Base-by-base conservation (phyloP, 2,888 invertebrate species). In the Eupithecia insigniata region DNA sequence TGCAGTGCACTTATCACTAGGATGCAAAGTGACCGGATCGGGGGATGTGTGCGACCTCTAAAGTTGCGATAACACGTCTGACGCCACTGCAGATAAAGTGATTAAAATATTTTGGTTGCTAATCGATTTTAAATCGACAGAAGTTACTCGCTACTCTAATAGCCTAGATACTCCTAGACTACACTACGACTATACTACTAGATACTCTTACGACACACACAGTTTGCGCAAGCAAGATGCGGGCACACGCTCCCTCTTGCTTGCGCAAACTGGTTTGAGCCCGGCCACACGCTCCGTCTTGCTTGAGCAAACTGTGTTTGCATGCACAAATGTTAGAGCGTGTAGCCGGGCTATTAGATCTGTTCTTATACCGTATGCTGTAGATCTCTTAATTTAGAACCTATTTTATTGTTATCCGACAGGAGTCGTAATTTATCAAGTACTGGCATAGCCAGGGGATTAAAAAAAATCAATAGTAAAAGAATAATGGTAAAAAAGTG, bases 71-170 rank as follows among this genome's bases (percentile, higher is more conserved):
- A 88, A 83, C 82, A 82, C 81, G 76, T 76, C 84, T 72, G 90
- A 88, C 89, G 89, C 89, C 89, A 82, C 78, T 76, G 32, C 71
- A 83, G 87, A 88, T 87, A 85, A 83, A 79, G 46, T 22, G 26
- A 39, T 34, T 36, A 14, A 26, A 64, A 22, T 36, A 26, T 64
- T 39, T 28, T 32, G n/a, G 61, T 62, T 18, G n/a, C 55, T 55
- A 55, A 55, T 55, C 12, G 55, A 30, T 18, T 60, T 60, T 30
- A 60, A 30, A 30, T 2, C 60, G 8, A 60, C 18, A 60, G 55
- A 55, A 51, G 51, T 26, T 26, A 55, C 22, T 26, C 26, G 55
- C 55, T 55, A 26, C 55, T 26, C 1, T 51, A 22, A 0, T 22
- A 10, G 3, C n/a, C n/a, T n/a, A n/a, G n/a, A n/a, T n/a, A n/a